A percentile compares a stretch with the other conserved stretches of the same genome.
These are phyloP conservation scores for Babylonia areolata DNA, from an alignment of 1,140 invertebrate genomes.

Conservation along the genomic window DNA sequence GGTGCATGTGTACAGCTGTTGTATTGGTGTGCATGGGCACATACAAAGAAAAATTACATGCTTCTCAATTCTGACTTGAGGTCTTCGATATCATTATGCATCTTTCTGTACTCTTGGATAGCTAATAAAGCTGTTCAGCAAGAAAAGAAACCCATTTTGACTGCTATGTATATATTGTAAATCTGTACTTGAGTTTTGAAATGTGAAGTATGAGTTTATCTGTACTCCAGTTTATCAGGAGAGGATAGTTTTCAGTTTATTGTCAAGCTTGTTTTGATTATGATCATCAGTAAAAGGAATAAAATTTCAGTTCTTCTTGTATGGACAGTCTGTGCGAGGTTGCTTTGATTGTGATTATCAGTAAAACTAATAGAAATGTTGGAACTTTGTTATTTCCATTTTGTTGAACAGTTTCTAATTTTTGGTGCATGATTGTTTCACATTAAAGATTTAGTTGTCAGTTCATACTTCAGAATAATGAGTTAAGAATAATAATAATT, in stretches of 20 bases:
- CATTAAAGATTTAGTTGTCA: no score
- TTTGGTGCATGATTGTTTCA: no score
- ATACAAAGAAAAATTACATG: background rate
- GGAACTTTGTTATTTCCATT: no score
- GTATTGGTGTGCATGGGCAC: background rate
- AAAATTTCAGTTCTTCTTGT: background rate
- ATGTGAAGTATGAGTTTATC: background rate
- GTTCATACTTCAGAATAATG: no score
- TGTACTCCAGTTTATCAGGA: background rate
- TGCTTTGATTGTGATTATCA: background rate
- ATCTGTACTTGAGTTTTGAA: no score
- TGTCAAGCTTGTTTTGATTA: background rate
- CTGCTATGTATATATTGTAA: background rate
- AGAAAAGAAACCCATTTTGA: background rate
- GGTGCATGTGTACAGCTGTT: background rate
- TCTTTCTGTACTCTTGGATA: background rate
- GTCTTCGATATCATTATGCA: background rate
- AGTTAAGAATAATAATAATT: no score
- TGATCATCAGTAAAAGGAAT: background rate
- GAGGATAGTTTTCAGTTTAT: background rate
- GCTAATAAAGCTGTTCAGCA: background rate
- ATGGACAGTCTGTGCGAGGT: background rate
- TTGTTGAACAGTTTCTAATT: no score
- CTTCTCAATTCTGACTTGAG: background rate
- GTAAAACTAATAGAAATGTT: no score